phyloP scores from a whole-genome alignment of 2,888 invertebrate genomes.

The Epirrita christyi region DNA sequence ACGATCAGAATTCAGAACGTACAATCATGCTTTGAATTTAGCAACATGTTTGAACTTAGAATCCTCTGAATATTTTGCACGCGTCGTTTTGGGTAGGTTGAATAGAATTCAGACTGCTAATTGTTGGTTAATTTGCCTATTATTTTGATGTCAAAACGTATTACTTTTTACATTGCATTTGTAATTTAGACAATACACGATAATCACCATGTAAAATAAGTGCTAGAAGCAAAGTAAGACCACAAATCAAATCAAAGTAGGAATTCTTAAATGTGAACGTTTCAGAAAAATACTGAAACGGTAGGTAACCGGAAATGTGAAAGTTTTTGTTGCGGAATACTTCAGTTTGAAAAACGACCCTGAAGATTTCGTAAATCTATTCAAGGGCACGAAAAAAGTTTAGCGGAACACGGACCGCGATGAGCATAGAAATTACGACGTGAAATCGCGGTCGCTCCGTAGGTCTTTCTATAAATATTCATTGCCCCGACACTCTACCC shows the following conservation, averaged over 20 bases:
- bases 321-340: slow-evolving; percentile 27
- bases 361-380: slow-evolving; percentile 27
- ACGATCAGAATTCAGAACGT: slow-evolving; percentile 1
- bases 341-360: slow-evolving; percentile 30
- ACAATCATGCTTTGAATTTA: slow-evolving; percentile 8
- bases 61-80: neutral
- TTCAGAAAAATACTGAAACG: neutral
- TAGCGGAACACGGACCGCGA: slow-evolving; percentile 23
- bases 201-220: neutral
- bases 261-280: neutral
- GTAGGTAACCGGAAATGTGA: slow-evolving; percentile 7
- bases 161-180: neutral
- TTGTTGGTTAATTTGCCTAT: too few species aligned
- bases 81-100: too few species aligned
- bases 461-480: slow-evolving; percentile 53
- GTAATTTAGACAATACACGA: neutral
- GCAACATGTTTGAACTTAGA: neutral
- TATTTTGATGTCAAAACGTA: too few species aligned
- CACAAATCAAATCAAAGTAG: too few species aligned
- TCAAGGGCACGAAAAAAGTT: slow-evolving; percentile 28
- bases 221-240: too few species aligned
- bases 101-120: too few species aligned
- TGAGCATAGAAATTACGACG: slow-evolving; percentile 9
- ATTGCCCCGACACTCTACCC: slow-evolving; percentile 40
- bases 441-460: slow-evolving; percentile 24